phyloP scores from a whole-genome alignment of 2,888 invertebrate genomes.

The Seira ritae region DNA sequence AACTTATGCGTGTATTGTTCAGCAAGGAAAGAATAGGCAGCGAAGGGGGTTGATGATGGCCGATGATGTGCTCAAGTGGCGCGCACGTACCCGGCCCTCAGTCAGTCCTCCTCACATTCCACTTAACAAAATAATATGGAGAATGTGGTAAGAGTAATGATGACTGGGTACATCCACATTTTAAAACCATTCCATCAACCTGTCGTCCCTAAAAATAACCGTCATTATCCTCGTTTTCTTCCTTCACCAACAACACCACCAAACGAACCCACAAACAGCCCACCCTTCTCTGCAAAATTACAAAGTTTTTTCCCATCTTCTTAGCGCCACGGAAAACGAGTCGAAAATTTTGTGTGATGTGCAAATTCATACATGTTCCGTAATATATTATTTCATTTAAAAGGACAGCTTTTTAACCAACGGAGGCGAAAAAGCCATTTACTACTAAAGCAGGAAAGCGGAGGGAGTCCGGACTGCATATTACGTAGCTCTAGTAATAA shows the following conservation, averaged over 20 bases:
- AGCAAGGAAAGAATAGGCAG: background rate
- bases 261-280: background rate
- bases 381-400: slow-evolving; percentile 14
- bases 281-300: background rate
- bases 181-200: slow-evolving; percentile 1
- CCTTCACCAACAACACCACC: background rate
- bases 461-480: background rate
- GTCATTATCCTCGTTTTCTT: slow-evolving; percentile 7
- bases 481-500: no score
- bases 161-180: background rate
- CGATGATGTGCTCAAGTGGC: slow-evolving; percentile 12
- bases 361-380: background rate
- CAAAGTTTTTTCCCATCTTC: background rate
- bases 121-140: background rate
- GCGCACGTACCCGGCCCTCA: background rate
- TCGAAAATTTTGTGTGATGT: slow-evolving; percentile 1
- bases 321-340: background rate
- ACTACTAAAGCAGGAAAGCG: background rate
- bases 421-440: background rate
- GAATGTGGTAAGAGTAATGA: background rate
- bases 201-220: background rate
- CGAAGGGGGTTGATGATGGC: background rate
- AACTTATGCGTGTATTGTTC: no score
- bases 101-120: background rate
- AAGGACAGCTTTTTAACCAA: background rate